Conservation (phyloP, 2,113 vertebrate genomes). For the Oryzias woworae region DNA sequence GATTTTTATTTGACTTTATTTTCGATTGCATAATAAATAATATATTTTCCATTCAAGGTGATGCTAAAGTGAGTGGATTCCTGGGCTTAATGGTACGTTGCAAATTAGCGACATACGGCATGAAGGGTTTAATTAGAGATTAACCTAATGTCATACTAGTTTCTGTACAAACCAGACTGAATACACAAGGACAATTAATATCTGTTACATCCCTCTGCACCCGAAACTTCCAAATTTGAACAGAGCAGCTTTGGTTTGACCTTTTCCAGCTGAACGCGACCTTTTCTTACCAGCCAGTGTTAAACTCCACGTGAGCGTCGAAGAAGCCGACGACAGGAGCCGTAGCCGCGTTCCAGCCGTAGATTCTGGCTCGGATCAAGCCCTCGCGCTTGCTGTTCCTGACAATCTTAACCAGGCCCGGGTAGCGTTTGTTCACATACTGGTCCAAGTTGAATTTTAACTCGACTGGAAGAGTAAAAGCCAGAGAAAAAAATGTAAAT, state of each 20-base stretch:
- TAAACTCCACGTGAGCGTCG: conserved; percentile 97
- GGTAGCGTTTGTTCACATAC: conserved; percentile 92
- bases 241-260: conserved; percentile 10
- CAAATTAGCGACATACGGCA: too few species aligned
- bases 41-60: too few species aligned
- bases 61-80: too few species aligned
- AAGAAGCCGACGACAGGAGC: conserved; percentile 93
- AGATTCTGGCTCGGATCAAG: conserved; percentile 93
- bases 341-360: conserved; percentile 93
- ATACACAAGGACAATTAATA: conserved; percentile 28
- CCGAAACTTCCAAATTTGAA: conserved; percentile 34
- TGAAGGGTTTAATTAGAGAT: too few species aligned
- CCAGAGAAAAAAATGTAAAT: conserved; percentile 6
- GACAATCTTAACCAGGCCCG: conserved; percentile 94
- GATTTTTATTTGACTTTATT: too few species aligned
- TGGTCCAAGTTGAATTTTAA: conserved; percentile 95
- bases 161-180: too few species aligned
- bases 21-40: too few species aligned
- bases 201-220: conserved; percentile 31
- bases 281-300: conserved; percentile 89
- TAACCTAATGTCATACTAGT: too few species aligned
- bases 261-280: conserved; percentile 31
- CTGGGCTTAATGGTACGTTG: too few species aligned
- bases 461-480: conserved; percentile 80
- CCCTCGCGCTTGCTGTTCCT: conserved; percentile 92